Percentiles rank a stretch among this genome's conserved stretches.
These are phyloP conservation scores for Actias luna DNA, from an alignment of 2,888 invertebrate genomes.

Conservation along the genomic window DNA sequence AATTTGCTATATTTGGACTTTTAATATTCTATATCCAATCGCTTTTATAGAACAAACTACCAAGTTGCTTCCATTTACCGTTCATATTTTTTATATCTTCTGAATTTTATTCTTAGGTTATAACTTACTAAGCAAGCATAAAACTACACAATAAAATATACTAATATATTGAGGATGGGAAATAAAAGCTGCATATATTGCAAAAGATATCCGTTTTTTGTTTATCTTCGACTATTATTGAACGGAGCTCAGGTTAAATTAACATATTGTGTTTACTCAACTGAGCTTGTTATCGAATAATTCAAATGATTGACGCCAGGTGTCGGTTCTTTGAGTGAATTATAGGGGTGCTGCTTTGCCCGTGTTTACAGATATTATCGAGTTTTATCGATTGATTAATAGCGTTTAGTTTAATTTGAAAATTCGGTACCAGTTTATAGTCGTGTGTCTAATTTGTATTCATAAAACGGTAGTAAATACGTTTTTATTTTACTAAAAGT, in stretches of 20 bases:
- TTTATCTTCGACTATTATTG: background rate
- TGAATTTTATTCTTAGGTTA: too few species aligned
- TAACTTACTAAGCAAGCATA: too few species aligned
- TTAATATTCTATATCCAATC: too few species aligned
- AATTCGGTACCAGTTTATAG: background rate
- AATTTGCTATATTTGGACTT: too few species aligned
- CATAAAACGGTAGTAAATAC: background rate
- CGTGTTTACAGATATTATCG: conserved; percentile 30
- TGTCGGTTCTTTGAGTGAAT: conserved; percentile 16
- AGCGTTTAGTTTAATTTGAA: conserved; percentile 11
- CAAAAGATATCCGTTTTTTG: background rate
- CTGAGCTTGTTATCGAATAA: conserved; percentile 45
- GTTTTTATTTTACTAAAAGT: too few species aligned
- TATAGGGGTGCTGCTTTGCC: conserved; percentile 17
- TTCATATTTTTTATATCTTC: too few species aligned
- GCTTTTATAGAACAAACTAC: too few species aligned
- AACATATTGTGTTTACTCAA: conserved; percentile 23
- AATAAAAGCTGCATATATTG: background rate
- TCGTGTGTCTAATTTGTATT: background rate
- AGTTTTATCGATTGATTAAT: conserved; percentile 27
- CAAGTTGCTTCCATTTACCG: too few species aligned
- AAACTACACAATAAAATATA: too few species aligned
- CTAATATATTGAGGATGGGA: too few species aligned
- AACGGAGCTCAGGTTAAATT: background rate
- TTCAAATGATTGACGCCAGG: conserved; percentile 28